A percentile compares a stretch with the other conserved stretches of the same genome.
Evolutionary conservation across 2,113 vertebrate genomes (phyloP).

Genomic region (Raphicerus campestris): DNA sequence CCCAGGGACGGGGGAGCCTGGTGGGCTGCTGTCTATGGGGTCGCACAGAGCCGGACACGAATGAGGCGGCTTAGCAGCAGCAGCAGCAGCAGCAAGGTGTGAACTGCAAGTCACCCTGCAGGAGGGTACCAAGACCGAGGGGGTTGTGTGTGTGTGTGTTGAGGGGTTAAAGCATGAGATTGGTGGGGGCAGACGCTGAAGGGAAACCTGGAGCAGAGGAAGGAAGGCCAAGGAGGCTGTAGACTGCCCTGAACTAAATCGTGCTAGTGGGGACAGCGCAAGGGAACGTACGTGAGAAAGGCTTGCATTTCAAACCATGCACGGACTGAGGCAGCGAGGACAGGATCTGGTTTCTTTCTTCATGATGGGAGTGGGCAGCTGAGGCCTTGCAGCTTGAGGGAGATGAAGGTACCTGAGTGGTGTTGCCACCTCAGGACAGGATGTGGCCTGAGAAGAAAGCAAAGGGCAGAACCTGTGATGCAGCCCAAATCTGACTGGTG

Average conservation of each 20-base stretch:
- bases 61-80: too few relatives aligned
- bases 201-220: not conserved
- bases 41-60: too few relatives aligned
- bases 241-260: not conserved
- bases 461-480: not conserved
- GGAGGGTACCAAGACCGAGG: not conserved
- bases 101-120: too few relatives aligned
- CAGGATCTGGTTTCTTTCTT: not conserved
- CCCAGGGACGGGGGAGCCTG: too few relatives aligned
- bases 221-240: not conserved
- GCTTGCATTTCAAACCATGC: not conserved
- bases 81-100: not conserved
- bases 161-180: not conserved
- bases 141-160: fast-evolving
- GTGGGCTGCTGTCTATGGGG: too few relatives aligned
- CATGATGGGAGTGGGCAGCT: not conserved
- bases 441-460: not conserved
- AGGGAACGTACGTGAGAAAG: fast-evolving
- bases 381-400: not conserved
- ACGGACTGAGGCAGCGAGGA: not conserved
- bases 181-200: not conserved
- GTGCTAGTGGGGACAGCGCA: not conserved
- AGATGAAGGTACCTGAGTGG: not conserved
- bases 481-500: not conserved
- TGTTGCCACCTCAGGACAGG: not conserved